Evolutionary conservation across 2,888 invertebrate genomes (phyloP), one percentile per base, ranked within the genome.

Genomic region (Parnassius orleans): DNA sequence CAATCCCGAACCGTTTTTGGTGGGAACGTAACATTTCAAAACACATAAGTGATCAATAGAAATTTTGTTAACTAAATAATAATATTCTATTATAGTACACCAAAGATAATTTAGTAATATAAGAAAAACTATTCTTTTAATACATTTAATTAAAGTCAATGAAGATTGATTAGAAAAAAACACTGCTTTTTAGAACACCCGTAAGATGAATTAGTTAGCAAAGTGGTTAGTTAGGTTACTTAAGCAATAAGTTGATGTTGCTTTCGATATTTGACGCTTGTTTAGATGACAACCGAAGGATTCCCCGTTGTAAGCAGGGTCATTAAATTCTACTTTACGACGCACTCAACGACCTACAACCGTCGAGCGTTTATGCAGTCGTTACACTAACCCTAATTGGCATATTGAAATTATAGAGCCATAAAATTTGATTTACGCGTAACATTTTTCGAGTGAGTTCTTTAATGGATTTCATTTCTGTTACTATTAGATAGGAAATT

Each of bases 271-370:
- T 53, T 50, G 50, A 44, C 19, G 24, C 41, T 44, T 47, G 53
- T 56, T 61, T 19, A 51, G 43, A 58, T 19, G 42, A 52, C 43
- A 67, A 54, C 67, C 66, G 70, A 76, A 80, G 80, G 82, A 82
- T 73, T 81, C 87, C 83, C 81, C 79, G 74, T 72, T 77, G 75
- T 78, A 78, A 76, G 77, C 73, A 74, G 74, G 75, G 76, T 83
- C 81, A 84, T 89, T 89, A 88, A 87, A 84, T 80, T 78, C 76
- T 76, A 79, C 76, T 90, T 90, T 89, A 89, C 83, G 86, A 84
- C 77, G 78, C 77, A 81, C 81, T 83, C 76, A 82, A 78, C 70
- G 69, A 65, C 60, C 66, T 53, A 60, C 70, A 72, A 74, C 77
- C 76, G 70, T 70, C 77, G 76, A 80, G 73, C 84, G 79, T 80